These are phyloP conservation scores for Laticauda colubrina DNA, from an alignment of 2,113 vertebrate species.

Conservation along the genomic window DNA sequence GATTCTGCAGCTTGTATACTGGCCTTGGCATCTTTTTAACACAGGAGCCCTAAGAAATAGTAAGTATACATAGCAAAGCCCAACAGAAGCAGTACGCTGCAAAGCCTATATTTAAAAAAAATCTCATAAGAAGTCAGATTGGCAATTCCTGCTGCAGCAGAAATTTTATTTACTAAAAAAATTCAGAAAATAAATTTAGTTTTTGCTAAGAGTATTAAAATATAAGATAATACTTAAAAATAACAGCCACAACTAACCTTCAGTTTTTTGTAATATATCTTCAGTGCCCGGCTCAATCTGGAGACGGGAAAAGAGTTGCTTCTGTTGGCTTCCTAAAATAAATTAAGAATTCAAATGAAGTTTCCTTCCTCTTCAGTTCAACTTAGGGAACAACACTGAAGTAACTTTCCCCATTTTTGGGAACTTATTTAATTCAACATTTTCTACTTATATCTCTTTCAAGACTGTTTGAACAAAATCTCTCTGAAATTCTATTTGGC, in stretches of 20 bases:
- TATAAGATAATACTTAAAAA: neutral
- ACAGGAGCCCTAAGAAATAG: neutral
- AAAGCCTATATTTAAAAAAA: neutral
- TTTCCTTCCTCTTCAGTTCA: neutral
- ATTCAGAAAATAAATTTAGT: neutral
- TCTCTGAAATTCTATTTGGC: neutral
- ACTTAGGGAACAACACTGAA: neutral
- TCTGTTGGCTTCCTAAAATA: slow-evolving; percentile 66
- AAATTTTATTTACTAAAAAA: neutral
- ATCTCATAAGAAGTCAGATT: neutral
- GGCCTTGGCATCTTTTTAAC: neutral
- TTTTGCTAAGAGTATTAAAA: neutral
- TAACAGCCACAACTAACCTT: slow-evolving; percentile 57
- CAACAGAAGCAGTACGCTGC: neutral
- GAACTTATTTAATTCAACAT: neutral
- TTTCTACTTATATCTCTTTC: neutral
- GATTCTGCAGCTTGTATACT: too few relatives aligned
- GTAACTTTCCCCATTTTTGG: neutral
- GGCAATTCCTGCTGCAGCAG: neutral
- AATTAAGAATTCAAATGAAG: slow-evolving; percentile 3
- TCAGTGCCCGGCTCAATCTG: slow-evolving; percentile 75
- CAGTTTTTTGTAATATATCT: slow-evolving; percentile 65
- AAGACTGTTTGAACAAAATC: neutral
- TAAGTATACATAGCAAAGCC: neutral
- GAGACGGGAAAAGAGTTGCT: slow-evolving; percentile 79